Conservation (phyloP, 2,888 invertebrate species). For the Pegoplata infirma region DNA sequence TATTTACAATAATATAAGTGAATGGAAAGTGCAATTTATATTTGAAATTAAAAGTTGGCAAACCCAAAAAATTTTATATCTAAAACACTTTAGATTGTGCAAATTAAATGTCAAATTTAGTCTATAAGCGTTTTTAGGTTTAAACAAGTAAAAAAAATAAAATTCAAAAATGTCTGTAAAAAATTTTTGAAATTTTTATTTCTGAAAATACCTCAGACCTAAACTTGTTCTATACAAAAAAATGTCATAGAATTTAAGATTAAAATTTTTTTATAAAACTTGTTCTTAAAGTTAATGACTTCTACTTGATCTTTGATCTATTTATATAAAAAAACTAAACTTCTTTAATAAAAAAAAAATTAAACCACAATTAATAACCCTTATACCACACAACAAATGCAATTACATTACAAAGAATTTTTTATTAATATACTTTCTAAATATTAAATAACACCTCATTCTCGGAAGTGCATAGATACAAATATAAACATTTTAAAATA, state of each 20-base stretch:
- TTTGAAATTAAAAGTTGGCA: background rate
- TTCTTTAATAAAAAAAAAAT: background rate
- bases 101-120: background rate
- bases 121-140: too few relatives aligned
- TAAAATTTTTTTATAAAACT: too few relatives aligned
- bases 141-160: too few relatives aligned
- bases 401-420: too few relatives aligned
- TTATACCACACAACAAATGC: background rate
- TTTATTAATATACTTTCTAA: slow-evolving; percentile 36
- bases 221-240: too few relatives aligned
- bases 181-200: too few relatives aligned
- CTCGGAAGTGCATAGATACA: slow-evolving; percentile 20
- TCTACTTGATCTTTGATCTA: background rate
- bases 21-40: background rate
- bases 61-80: slow-evolving; percentile 1
- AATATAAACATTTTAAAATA: background rate
- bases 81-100: too few relatives aligned
- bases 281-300: too few relatives aligned
- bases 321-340: background rate
- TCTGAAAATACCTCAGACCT: too few relatives aligned
- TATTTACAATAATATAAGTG: background rate
- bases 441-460: slow-evolving; percentile 24
- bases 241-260: too few relatives aligned
- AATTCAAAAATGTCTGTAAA: too few relatives aligned
- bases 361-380: background rate